phyloP scores from a whole-genome alignment of 1,140 invertebrate genomes.

The Vanessa tameamea region DNA sequence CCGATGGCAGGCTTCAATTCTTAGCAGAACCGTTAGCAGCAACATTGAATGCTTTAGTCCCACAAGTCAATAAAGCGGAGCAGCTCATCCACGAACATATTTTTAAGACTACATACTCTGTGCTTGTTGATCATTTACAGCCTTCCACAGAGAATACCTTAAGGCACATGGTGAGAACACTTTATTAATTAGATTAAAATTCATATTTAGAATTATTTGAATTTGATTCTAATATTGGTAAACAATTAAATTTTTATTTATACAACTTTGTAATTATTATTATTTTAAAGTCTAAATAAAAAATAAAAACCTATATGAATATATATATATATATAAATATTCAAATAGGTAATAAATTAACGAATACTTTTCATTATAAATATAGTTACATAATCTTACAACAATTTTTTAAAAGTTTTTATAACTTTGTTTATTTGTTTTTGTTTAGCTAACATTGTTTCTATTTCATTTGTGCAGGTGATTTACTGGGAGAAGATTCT shows the following conservation, averaged over 20 bases:
- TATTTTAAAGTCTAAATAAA: too few species aligned
- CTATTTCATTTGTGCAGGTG: constrained; percentile 52
- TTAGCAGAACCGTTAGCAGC: constrained; percentile 82
- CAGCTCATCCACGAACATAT: constrained; percentile 75
- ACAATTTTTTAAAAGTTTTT: too few species aligned
- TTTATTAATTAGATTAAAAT: not conserved
- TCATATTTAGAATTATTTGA: too few species aligned
- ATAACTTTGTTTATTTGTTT: too few species aligned
- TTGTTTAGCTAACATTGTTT: too few species aligned
- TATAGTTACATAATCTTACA: too few species aligned
- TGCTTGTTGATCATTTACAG: constrained; percentile 69
- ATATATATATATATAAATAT: too few species aligned
- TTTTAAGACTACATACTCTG: constrained; percentile 70
- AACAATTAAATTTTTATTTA: too few species aligned
- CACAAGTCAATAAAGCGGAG: constrained; percentile 60
- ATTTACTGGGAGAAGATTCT: constrained; percentile 92
- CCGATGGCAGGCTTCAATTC: constrained; percentile 82
- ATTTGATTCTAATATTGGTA: not conserved
- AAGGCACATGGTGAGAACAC: constrained; percentile 66
- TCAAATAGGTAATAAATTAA: too few species aligned
- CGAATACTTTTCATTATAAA: too few species aligned
- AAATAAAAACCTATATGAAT: too few species aligned
- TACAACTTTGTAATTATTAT: too few species aligned
- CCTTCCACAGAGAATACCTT: constrained; percentile 73
- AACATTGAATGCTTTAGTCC: constrained; percentile 82